Conservation (phyloP, 1,140 invertebrate species). For the Drosophila sturtevanti region DNA sequence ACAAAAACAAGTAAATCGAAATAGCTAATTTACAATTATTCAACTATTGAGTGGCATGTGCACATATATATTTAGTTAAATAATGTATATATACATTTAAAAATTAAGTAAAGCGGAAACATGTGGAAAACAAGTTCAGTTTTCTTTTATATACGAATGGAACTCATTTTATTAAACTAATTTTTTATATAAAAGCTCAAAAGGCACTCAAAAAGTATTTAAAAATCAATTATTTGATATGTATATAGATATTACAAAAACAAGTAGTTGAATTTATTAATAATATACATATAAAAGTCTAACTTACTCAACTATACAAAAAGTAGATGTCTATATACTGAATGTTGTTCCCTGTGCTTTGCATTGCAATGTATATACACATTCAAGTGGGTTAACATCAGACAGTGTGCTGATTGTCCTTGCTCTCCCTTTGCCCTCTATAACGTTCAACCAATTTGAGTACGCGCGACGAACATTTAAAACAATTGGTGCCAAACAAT, state of each 20-base stretch:
- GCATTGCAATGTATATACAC: background rate
- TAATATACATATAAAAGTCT: too few relatives aligned
- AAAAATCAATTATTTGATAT: too few relatives aligned
- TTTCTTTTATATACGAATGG: too few relatives aligned
- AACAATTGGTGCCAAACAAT: constrained; percentile 78
- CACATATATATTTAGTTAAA: too few relatives aligned
- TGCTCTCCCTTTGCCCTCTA: background rate
- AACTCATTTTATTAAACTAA: too few relatives aligned
- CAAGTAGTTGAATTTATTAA: too few relatives aligned
- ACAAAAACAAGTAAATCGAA: constrained; percentile 13
- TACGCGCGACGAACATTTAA: constrained; percentile 70
- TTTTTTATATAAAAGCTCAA: too few relatives aligned
- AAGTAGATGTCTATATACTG: background rate
- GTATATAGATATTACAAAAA: too few relatives aligned
- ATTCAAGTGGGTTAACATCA: constrained; percentile 31
- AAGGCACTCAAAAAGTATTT: too few relatives aligned
- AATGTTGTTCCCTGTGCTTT: background rate
- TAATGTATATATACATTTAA: too few relatives aligned
- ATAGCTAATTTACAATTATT: background rate
- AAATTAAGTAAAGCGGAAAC: too few relatives aligned
- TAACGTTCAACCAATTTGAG: constrained; percentile 66
- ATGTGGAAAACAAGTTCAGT: too few relatives aligned
- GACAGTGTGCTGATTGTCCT: constrained; percentile 11
- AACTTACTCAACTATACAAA: background rate
- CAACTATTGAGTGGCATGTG: background rate